Evolutionary conservation across 2,797 vertebrate genomes (phyloP), one percentile per base, ranked within the genome.

Genomic region (Anas acuta): DNA sequence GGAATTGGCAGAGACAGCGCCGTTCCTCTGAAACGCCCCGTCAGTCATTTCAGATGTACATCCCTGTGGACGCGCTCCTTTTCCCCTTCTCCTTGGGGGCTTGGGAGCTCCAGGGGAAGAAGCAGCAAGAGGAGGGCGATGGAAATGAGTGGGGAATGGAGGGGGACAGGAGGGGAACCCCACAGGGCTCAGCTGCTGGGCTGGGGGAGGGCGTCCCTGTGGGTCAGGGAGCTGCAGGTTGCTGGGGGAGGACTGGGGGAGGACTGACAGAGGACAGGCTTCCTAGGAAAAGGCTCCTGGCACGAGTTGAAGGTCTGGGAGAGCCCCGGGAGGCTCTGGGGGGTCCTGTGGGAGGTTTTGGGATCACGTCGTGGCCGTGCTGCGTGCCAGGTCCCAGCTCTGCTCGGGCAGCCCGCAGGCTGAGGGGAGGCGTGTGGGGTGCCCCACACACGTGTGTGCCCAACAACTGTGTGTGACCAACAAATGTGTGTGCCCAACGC

Each of bases 11-110:
- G 41, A 87, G 23, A 2, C 53, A 61, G 60, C 2, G 1, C 45
- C 0, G 1, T 45, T 56, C 33, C 72, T n/a, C 70, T 64, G 41
- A 35, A 7, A 15, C 0, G 3, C 1, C 1, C 15, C 11, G 35
- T 43, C 33, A 49, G 28, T 54, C 37, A 17, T 6, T 23, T 30
- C 22, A 30, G 7, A 32, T 8, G 30, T 58, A 22, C 26, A 4
- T 47, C 43, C 43, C 33, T 6, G 17, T 25, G 11, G 26, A 30
- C 5, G 41, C 2, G 51, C n/a, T 45, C 51, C n/a, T 8, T 43
- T 43, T 12, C 51, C 11, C 25, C 49, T 45, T 33, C 23, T 32
- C 45, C 43, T 28, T 9, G 8, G 30, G 6, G 61, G 8, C 43
- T 33, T 57, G 7, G 11, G 8, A 7, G n/a, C 53, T 37, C n/a